phyloP scores from a whole-genome alignment of 1,140 invertebrate species.

The Drosophila punjabiensis region DNA sequence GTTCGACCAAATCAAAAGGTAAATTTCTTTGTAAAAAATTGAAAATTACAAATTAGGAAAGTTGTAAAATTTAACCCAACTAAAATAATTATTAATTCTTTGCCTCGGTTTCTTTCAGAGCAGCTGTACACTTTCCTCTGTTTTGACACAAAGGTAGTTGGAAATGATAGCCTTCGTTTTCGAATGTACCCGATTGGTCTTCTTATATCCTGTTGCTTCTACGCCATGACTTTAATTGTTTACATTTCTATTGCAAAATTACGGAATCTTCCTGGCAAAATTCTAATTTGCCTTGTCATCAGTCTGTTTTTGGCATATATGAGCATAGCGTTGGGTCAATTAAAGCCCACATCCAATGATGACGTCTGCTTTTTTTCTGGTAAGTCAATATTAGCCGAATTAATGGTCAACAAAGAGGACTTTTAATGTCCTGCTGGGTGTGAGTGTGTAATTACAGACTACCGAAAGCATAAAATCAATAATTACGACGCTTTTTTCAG shows the following conservation, averaged over 20 bases:
- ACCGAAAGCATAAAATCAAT: background rate
- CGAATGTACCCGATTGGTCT: conserved; percentile 79
- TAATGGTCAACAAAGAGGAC: conserved; percentile 8
- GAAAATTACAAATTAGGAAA: background rate
- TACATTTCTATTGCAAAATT: conserved; percentile 88
- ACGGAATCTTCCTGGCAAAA: conserved; percentile 90
- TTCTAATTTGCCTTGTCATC: conserved; percentile 89
- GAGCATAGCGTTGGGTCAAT: conserved; percentile 87
- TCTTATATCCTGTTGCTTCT: conserved; percentile 87
- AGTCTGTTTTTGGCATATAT: conserved; percentile 88
- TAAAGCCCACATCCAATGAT: conserved; percentile 77
- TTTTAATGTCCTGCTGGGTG: conserved; percentile 7
- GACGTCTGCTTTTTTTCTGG: conserved; percentile 73
- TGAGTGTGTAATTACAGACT: background rate
- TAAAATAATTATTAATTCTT: conserved; percentile 9
- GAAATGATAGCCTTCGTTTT: conserved; percentile 72
- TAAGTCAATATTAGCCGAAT: conserved; percentile 36
- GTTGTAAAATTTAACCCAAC: background rate
- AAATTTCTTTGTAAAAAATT: conserved; percentile 11
- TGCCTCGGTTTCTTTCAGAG: conserved; percentile 48
- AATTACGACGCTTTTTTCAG: background rate
- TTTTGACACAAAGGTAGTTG: conserved; percentile 75
- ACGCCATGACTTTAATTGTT: conserved; percentile 88
- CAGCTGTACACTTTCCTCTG: conserved; percentile 78
- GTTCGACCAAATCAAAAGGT: conserved; percentile 70